Percentiles rank a stretch among this genome's conserved stretches.
Conservation (phyloP, 2,113 vertebrate genomes). For the Chaenogobius annularis region DNA sequence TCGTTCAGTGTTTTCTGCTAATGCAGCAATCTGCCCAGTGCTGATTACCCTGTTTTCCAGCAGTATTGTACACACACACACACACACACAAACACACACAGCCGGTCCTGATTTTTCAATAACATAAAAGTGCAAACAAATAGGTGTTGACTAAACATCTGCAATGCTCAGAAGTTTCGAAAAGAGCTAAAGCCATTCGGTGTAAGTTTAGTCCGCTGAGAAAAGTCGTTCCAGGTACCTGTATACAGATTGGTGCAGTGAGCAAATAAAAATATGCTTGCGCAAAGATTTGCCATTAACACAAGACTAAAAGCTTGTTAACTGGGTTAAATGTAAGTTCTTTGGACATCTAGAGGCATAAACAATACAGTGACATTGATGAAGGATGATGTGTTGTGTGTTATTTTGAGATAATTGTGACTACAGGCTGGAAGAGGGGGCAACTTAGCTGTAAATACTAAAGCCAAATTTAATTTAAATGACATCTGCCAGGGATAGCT, state of each 20-base stretch:
- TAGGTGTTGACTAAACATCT: conserved; percentile 16
- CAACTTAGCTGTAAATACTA: not conserved
- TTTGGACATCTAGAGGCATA: conserved; percentile 1
- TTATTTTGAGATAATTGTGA: not conserved
- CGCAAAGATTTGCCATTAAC: not conserved
- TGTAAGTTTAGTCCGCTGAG: not conserved
- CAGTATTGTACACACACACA: conserved; percentile 28
- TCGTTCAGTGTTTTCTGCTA: conserved; percentile 61
- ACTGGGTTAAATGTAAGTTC: not conserved
- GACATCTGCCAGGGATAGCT: not conserved
- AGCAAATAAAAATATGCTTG: not conserved
- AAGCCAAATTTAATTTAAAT: not conserved
- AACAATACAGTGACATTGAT: not conserved
- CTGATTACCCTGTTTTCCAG: conserved; percentile 71
- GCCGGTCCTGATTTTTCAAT: conserved; percentile 27
- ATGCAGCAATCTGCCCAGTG: conserved; percentile 70
- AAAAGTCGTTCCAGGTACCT: not conserved
- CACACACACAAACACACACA: not conserved
- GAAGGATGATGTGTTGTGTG: conserved; percentile 4
- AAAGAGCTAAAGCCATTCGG: not conserved
- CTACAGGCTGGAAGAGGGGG: not conserved
- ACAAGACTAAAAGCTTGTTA: not conserved
- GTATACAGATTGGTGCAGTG: not conserved
- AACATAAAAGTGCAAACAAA: conserved; percentile 39
- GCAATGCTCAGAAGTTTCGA: conserved; percentile 10